Conservation (phyloP, 1,140 invertebrate genomes). For the Lepidurus couesii region DNA sequence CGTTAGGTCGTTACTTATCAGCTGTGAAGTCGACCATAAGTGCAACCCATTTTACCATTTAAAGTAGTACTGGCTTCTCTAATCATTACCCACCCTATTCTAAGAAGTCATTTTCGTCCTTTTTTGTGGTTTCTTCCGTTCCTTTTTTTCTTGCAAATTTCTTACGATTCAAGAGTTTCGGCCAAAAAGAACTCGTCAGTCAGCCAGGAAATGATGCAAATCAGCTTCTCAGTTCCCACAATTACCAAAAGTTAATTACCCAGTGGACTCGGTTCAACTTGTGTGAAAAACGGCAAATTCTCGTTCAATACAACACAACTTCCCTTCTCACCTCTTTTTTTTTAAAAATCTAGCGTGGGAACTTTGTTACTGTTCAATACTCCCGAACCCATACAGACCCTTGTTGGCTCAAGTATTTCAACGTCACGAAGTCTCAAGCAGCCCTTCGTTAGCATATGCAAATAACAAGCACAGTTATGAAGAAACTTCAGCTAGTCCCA, state of each 20-base stretch:
- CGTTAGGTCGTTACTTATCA: constrained; percentile 14
- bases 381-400: background rate
- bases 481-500: background rate
- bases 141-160: background rate
- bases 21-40: constrained; percentile 14
- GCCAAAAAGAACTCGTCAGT: background rate
- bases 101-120: background rate
- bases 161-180: background rate
- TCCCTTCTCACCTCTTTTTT: background rate
- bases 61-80: background rate
- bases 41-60: constrained; percentile 5
- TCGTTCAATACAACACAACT: background rate
- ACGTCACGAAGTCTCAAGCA: background rate
- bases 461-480: background rate
- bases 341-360: background rate
- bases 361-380: background rate
- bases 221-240: background rate
- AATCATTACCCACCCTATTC: background rate
- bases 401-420: background rate
- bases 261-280: background rate
- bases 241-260: background rate
- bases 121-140: background rate
- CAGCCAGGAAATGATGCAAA: too few species aligned
- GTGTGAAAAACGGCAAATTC: background rate
- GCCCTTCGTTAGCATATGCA: background rate